These are phyloP conservation scores for Sporophila hypoxantha DNA, from an alignment of 2,113 vertebrate genomes.

Conservation along the genomic window DNA sequence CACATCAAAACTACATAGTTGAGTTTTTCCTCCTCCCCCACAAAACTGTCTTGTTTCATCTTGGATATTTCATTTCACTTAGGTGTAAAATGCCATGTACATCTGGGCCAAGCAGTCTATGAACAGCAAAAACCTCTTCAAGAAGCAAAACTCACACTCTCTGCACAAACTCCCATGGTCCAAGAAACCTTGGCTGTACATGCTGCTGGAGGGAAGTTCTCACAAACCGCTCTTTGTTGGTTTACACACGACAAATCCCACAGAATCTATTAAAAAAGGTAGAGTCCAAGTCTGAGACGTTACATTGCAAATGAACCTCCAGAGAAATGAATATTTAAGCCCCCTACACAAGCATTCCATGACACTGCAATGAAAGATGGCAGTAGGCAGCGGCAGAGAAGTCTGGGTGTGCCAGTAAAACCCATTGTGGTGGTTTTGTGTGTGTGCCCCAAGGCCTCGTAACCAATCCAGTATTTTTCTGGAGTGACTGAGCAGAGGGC, in stretches of 20 bases:
- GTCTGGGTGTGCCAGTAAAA: background rate
- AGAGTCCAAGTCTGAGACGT: background rate
- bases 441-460: background rate
- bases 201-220: background rate
- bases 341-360: background rate
- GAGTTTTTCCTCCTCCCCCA: fast-evolving
- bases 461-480: background rate
- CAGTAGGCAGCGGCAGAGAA: background rate
- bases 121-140: background rate
- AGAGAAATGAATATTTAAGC: background rate
- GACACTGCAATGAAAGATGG: background rate
- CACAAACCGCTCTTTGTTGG: background rate
- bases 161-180: background rate
- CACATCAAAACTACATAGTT: background rate
- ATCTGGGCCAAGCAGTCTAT: background rate
- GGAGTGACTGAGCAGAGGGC: background rate
- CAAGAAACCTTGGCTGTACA: background rate
- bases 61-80: background rate
- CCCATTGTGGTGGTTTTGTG: background rate
- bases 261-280: slow-evolving; percentile 18
- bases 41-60: background rate
- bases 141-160: background rate
- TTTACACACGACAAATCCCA: slow-evolving; percentile 5
- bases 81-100: background rate
- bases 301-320: background rate